Conservation (phyloP, 53 echinoderm and acorn worm genomes). For the Antedon mediterranea region DNA sequence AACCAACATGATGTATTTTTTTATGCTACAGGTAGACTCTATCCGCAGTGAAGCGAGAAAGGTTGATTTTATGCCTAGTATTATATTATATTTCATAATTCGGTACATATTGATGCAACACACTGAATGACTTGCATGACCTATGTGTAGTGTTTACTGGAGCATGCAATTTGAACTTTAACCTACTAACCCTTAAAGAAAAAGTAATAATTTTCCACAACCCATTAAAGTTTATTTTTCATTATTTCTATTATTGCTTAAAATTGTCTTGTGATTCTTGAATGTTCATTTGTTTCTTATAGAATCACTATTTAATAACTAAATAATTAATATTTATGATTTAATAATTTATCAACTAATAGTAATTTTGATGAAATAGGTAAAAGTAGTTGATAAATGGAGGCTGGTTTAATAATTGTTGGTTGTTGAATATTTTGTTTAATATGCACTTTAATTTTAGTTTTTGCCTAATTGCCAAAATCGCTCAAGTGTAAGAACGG, state of each 20-base stretch:
- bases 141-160: neutral
- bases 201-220: neutral
- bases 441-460: too few relatives aligned
- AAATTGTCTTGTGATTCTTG: neutral
- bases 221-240: neutral
- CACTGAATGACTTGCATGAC: neutral
- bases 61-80: neutral
- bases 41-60: neutral
- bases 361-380: neutral
- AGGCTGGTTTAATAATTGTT: neutral
- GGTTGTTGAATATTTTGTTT: neutral
- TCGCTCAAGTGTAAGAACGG: too few relatives aligned
- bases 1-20: neutral
- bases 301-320: neutral
- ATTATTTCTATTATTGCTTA: neutral
- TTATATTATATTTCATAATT: constrained; percentile 1
- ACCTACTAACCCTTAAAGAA: neutral
- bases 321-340: too few relatives aligned
- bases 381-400: neutral
- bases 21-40: neutral
- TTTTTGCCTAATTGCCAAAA: too few relatives aligned
- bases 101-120: neutral
- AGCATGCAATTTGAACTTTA: neutral
- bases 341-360: too few relatives aligned
- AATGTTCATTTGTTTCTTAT: neutral